These are phyloP conservation scores for Philonicus albiceps DNA, from an alignment of 2,888 invertebrate genomes.

Conservation along the genomic window DNA sequence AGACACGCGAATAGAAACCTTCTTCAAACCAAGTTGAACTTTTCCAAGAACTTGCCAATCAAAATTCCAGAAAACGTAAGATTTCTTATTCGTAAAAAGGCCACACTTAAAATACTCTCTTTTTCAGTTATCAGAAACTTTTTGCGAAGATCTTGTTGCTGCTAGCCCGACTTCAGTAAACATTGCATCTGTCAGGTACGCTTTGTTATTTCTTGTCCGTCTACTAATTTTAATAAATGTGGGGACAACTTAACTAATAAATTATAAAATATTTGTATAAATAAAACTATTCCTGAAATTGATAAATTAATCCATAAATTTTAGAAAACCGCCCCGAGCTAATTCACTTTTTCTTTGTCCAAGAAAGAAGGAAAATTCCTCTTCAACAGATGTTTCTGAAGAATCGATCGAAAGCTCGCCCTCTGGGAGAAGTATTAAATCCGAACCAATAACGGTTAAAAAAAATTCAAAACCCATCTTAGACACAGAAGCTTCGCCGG, in stretches of 20 bases:
- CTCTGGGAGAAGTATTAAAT: background rate
- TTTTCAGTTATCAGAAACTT: conserved; percentile 47
- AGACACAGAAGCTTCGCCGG: background rate
- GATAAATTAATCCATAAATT: background rate
- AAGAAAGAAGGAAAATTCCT: conserved; percentile 3
- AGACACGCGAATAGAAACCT: too few species aligned
- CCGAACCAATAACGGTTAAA: conserved; percentile 20
- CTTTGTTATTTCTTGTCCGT: background rate
- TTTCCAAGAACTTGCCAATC: background rate
- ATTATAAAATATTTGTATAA: too few species aligned
- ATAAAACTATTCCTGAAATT: background rate
- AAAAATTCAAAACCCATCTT: background rate
- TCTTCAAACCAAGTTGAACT: conserved; percentile 17
- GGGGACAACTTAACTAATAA: background rate
- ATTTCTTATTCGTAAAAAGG: background rate
- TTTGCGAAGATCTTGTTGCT: conserved; percentile 54
- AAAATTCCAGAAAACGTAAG: background rate
- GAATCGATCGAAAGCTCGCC: conserved; percentile 1
- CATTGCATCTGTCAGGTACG: conserved; percentile 31
- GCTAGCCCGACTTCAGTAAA: conserved; percentile 55
- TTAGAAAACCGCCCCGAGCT: conserved; percentile 11
- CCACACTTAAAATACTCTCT: background rate
- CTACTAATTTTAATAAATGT: background rate
- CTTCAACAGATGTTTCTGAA: background rate
- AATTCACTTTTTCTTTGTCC: background rate